phyloP scores from a whole-genome alignment of 2,888 invertebrate genomes.

The Platerodrilus igneus region DNA sequence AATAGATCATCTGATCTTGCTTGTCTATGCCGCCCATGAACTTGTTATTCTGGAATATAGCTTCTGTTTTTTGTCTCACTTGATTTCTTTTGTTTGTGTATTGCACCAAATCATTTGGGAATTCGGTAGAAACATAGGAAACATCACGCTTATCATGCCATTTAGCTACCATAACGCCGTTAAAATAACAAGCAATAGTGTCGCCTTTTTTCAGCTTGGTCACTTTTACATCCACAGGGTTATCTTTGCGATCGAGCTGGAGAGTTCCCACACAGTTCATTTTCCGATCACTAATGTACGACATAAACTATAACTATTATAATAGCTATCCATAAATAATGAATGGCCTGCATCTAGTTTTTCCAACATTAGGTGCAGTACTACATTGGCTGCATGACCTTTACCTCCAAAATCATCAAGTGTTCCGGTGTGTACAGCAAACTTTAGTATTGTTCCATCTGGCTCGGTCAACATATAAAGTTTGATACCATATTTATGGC shows the following conservation, averaged over 20 bases:
- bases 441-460: slow-evolving; percentile 25
- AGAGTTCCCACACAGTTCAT: slow-evolving; percentile 28
- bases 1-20: no score
- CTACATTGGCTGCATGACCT: slow-evolving; percentile 30
- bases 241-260: slow-evolving; percentile 19
- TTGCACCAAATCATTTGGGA: slow-evolving; percentile 16
- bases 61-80: no score
- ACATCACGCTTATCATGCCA: slow-evolving; percentile 28
- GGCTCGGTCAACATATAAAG: slow-evolving; percentile 28
- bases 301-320: slow-evolving; percentile 27
- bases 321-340: slow-evolving; percentile 28
- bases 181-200: slow-evolving; percentile 12
- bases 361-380: slow-evolving; percentile 24
- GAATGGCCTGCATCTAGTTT: slow-evolving; percentile 24
- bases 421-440: slow-evolving; percentile 30
- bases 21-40: no score
- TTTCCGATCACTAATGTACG: slow-evolving; percentile 18
- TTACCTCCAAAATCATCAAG: slow-evolving; percentile 25
- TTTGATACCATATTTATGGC: slow-evolving; percentile 32
- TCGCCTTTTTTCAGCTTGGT: slow-evolving; percentile 25
- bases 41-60: no score
- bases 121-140: slow-evolving; percentile 26
- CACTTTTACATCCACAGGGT: slow-evolving; percentile 19
- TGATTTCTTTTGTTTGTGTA: no score
- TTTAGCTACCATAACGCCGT: slow-evolving; percentile 21